Evolutionary conservation across 2,888 invertebrate species (phyloP).

Genomic region (Calameuta filiformis): DNA sequence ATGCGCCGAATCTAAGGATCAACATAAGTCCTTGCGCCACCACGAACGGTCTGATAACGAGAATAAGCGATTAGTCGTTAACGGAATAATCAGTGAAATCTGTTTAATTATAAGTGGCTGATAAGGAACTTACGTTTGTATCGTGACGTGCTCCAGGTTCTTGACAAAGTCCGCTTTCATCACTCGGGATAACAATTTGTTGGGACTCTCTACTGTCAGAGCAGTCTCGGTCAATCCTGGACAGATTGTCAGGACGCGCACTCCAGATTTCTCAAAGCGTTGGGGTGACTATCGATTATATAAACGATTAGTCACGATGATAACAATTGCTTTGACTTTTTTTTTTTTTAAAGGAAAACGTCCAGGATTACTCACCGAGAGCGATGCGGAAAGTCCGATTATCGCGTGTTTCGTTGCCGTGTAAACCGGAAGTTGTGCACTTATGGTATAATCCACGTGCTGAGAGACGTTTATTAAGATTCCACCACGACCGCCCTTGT

Average conservation of each 20-base stretch:
- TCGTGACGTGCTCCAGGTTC: slow-evolving; percentile 53
- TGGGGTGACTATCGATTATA: slow-evolving; percentile 39
- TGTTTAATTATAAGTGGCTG: too few relatives aligned
- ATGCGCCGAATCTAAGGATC: slow-evolving; percentile 43
- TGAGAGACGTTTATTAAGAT: slow-evolving; percentile 67
- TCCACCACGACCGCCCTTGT: slow-evolving; percentile 64
- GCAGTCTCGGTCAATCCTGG: slow-evolving; percentile 64
- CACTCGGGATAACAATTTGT: slow-evolving; percentile 53
- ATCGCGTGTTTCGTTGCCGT: slow-evolving; percentile 61
- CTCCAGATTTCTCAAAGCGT: slow-evolving; percentile 57
- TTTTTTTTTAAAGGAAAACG: not conserved
- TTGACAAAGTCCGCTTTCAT: slow-evolving; percentile 62
- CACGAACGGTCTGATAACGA: slow-evolving; percentile 46
- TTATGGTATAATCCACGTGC: slow-evolving; percentile 59
- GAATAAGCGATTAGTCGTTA: too few relatives aligned
- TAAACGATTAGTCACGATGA: too few relatives aligned
- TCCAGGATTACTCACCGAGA: slow-evolving; percentile 42
- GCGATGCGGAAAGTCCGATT: slow-evolving; percentile 52
- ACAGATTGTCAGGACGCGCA: slow-evolving; percentile 61
- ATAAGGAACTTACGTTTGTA: slow-evolving; percentile 53
- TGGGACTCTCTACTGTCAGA: slow-evolving; percentile 54
- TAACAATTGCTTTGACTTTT: not conserved
- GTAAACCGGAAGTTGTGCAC: slow-evolving; percentile 58
- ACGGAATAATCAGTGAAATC: too few relatives aligned
- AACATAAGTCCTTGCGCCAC: slow-evolving; percentile 57